phyloP scores from a whole-genome alignment of 2,888 invertebrate genomes.

The Nebria brevicollis region DNA sequence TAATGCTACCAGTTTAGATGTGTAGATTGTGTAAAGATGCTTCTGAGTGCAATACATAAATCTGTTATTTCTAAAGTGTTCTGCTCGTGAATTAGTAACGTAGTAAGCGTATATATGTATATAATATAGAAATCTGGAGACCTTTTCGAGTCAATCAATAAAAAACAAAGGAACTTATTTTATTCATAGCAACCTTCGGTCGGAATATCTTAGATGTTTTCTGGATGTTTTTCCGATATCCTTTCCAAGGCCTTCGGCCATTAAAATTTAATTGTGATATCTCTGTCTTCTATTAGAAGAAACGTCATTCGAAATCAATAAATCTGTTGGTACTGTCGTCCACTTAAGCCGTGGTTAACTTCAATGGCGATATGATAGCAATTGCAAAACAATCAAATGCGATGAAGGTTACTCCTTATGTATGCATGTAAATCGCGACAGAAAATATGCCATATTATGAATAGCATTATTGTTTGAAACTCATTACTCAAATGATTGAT shows the following conservation, averaged over 20 bases:
- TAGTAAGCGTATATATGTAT: no score
- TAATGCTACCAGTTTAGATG: no score
- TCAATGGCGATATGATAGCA: neutral
- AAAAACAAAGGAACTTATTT: neutral
- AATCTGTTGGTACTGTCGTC: neutral
- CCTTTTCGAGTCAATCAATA: neutral
- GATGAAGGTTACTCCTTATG: neutral
- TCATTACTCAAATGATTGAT: no score
- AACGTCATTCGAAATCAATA: neutral
- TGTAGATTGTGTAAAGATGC: no score
- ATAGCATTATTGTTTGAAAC: neutral
- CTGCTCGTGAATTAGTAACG: no score
- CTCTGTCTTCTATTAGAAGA: neutral
- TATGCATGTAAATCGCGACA: neutral
- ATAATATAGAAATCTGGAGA: no score
- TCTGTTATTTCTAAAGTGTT: no score
- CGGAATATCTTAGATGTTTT: neutral
- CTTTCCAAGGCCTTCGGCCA: neutral
- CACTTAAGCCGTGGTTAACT: neutral
- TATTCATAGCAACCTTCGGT: neutral
- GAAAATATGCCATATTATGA: neutral
- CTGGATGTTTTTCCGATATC: neutral
- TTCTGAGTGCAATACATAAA: no score
- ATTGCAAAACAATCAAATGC: neutral
- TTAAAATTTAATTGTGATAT: slow-evolving; percentile 1